These are phyloP conservation scores for Taenioides sp. DNA, from an alignment of 2,797 vertebrate genomes.

Conservation along the genomic window DNA sequence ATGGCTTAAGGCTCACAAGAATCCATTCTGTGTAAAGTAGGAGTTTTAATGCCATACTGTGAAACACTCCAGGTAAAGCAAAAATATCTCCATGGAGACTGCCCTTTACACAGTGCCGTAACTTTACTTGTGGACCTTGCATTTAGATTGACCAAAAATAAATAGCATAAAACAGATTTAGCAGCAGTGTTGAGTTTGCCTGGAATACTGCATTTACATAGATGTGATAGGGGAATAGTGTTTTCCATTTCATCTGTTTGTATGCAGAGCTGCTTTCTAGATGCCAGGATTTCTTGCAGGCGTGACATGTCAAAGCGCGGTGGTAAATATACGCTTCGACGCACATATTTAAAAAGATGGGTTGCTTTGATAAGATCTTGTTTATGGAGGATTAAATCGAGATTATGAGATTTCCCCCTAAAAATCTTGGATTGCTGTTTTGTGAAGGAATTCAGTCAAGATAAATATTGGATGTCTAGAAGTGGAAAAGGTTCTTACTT, in stretches of 20 bases:
- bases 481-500: neutral
- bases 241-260: conserved; percentile 14
- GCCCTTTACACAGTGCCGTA: neutral
- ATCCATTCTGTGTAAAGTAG: too few species aligned
- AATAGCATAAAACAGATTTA: neutral
- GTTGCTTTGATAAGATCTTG: conserved; percentile 19
- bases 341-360: conserved; percentile 38
- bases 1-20: too few species aligned
- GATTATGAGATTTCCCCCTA: conserved; percentile 25
- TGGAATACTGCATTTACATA: neutral
- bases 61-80: too few species aligned
- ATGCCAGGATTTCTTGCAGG: conserved; percentile 11
- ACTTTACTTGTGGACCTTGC: neutral
- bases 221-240: neutral
- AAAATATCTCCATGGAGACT: too few species aligned
- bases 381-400: conserved; percentile 21
- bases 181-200: conserved; percentile 17
- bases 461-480: neutral
- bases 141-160: neutral
- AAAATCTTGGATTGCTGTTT: conserved; percentile 21
- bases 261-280: conserved; percentile 15
- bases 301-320: conserved; percentile 16
- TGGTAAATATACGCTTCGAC: conserved; percentile 32
- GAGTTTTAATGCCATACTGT: too few species aligned
- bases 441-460: conserved; percentile 5